Percentiles rank a stretch among this genome's conserved stretches.
Evolutionary conservation across 2,113 vertebrate genomes (phyloP).

Genomic region (Muntiacus muntjak): DNA sequence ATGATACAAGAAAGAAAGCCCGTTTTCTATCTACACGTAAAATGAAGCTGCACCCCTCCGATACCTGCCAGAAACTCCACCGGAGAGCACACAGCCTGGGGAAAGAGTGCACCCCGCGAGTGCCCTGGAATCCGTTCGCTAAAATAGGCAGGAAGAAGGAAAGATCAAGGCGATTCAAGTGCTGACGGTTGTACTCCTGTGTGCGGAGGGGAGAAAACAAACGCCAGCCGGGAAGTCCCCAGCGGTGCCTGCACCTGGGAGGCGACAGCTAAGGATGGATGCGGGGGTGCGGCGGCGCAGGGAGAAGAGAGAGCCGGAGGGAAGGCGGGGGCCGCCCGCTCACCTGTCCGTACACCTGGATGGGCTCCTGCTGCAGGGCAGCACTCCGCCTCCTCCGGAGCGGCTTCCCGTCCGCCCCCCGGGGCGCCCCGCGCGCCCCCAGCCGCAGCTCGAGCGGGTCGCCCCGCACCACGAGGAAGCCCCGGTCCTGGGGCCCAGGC

Average conservation of each 20-base stretch:
- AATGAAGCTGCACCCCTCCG: neutral
- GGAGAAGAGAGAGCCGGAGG: neutral
- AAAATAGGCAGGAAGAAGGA: neutral
- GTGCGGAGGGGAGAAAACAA: neutral
- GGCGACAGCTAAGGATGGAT: slow-evolving; percentile 42
- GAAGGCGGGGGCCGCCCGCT: slow-evolving; percentile 32
- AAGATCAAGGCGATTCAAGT: neutral
- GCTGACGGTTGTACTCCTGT: neutral
- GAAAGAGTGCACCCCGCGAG: neutral
- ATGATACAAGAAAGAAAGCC: neutral
- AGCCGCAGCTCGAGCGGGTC: neutral
- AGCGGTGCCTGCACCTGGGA: slow-evolving; percentile 48
- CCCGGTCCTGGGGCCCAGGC: slow-evolving; percentile 59
- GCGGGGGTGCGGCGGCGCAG: slow-evolving; percentile 31
- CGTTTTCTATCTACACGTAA: neutral
- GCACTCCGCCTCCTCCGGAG: slow-evolving; percentile 69
- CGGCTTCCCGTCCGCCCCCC: slow-evolving; percentile 29
- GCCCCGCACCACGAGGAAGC: slow-evolving; percentile 60
- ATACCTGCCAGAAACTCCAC: slow-evolving; percentile 38
- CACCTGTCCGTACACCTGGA: slow-evolving; percentile 85
- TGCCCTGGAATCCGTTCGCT: neutral
- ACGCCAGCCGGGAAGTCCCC: slow-evolving; percentile 50
- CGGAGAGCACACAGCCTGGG: neutral
- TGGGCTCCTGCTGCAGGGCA: slow-evolving; percentile 71
- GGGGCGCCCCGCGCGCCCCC: slow-evolving; percentile 33